These are phyloP conservation scores for Drosophila pruinosa DNA, from an alignment of 1,140 invertebrate species.

Conservation along the genomic window DNA sequence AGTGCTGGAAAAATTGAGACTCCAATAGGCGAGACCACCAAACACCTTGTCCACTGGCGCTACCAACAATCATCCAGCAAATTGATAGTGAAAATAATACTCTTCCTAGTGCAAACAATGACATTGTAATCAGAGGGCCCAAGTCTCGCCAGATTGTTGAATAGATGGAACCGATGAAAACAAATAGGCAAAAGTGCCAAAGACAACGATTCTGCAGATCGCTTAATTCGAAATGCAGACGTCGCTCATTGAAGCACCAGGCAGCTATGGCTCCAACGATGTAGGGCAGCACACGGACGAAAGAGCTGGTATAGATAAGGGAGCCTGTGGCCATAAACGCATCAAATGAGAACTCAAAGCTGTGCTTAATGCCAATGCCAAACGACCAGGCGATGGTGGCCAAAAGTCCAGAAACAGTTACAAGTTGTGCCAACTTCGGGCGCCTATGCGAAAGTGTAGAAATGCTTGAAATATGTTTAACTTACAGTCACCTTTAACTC, in stretches of 20 bases:
- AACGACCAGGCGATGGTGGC: conserved; percentile 65
- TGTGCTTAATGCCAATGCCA: conserved; percentile 51
- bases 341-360: conserved; percentile 77
- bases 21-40: conserved; percentile 79
- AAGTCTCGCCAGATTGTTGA: conserved; percentile 75
- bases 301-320: conserved; percentile 75
- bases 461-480: not conserved
- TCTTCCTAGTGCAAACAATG: conserved; percentile 66
- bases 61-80: conserved; percentile 81
- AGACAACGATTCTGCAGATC: conserved; percentile 47
- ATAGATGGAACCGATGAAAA: conserved; percentile 64
- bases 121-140: conserved; percentile 50
- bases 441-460: conserved; percentile 37
- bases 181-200: conserved; percentile 62
- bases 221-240: conserved; percentile 47
- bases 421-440: conserved; percentile 45
- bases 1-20: conserved; percentile 69
- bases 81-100: conserved; percentile 58
- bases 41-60: conserved; percentile 62
- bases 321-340: conserved; percentile 66
- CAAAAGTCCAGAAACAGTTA: conserved; percentile 36
- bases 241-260: conserved; percentile 60
- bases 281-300: conserved; percentile 76
- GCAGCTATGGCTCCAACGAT: conserved; percentile 67
- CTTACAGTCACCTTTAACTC: conserved; percentile 17